Evolutionary conservation across 2,888 invertebrate species (phyloP).

Genomic region (Sesia bembeciformis): DNA sequence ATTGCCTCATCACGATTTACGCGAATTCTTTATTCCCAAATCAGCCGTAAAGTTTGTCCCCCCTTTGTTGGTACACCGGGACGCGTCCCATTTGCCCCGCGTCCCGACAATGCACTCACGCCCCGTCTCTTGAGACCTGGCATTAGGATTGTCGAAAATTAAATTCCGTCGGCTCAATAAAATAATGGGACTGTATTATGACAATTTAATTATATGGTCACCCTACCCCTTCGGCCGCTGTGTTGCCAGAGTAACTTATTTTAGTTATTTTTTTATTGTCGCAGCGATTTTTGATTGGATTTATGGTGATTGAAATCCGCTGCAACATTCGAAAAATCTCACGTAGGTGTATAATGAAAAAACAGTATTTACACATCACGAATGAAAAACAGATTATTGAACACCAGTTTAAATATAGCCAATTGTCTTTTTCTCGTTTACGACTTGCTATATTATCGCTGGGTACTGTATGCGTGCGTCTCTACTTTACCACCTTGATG

Average conservation of each 20-base stretch:
- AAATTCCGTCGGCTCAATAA: constrained; percentile 52
- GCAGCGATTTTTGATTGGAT: constrained; percentile 7
- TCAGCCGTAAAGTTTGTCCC: constrained; percentile 30
- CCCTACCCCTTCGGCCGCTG: constrained; percentile 22
- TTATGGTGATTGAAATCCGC: neutral
- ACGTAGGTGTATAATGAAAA: too few relatives aligned
- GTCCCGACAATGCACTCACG: constrained; percentile 16
- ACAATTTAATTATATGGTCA: constrained; percentile 40
- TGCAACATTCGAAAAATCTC: neutral
- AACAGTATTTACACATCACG: too few relatives aligned
- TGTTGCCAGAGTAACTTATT: constrained; percentile 3
- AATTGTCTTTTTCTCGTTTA: too few relatives aligned
- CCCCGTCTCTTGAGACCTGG: constrained; percentile 10
- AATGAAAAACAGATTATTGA: too few relatives aligned
- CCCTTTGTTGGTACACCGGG: neutral
- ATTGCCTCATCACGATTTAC: constrained; percentile 20
- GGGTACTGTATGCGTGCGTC: too few relatives aligned
- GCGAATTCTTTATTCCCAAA: constrained; percentile 26
- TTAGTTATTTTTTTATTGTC: neutral
- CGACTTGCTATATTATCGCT: too few relatives aligned
- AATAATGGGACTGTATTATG: constrained; percentile 52
- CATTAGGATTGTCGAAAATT: constrained; percentile 30
- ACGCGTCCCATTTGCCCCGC: neutral
- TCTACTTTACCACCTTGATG: too few relatives aligned
- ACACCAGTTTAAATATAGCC: too few relatives aligned